Base-by-base conservation (phyloP, 2,888 invertebrate species). In the Chalcis sispes region DNA sequence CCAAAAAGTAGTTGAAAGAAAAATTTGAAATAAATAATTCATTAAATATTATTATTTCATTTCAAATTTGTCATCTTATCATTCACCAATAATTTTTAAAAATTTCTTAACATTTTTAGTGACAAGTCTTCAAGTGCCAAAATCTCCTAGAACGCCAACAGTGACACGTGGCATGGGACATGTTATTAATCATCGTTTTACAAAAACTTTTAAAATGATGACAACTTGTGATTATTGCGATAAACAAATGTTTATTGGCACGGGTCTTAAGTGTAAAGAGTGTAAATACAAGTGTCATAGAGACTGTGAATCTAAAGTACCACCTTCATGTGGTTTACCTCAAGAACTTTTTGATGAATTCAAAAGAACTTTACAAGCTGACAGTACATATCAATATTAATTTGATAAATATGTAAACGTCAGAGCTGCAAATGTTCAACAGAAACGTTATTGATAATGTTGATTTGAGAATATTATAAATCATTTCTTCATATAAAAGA, bases 241-340 rank as follows among this genome's bases (percentile, higher is more conserved):
- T 83, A 95, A 95, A 85, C 95, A 95, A 89, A 95, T 96, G 93
- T 93, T 95, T 82, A 94, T 95, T 87, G 95, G 94, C 40, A 91
- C 93, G 25, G 95, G 94, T 8, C 91, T 96, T 81, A 97, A 95
- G 89, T 98, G 98, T 89, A 97, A 95, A 88, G 97, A 97, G 89
- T 98, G 98, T 92, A 98, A 97, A 91, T 97, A 96, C 87, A 95
- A 94, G 83, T 95, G 95, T 87, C 95, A 95, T 89, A 91, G 93
- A 88, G 96, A 97, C 85, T 98, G 98, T 87, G 96, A 96, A 84
- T 92, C 93, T 64, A 96, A 95, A 90, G 98, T 97, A 81, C 95
- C 97, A 80, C 96, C 97, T 0, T 96, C 96, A 46, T 98, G 98
- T 89, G 96, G 96, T 32, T 90, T 98, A 81, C 96, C 97, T n/a